Evolutionary conservation across 37 sponge, comb jelly and placozoan genomes (phyloP).

Genomic region (Oopsacas minuta): DNA sequence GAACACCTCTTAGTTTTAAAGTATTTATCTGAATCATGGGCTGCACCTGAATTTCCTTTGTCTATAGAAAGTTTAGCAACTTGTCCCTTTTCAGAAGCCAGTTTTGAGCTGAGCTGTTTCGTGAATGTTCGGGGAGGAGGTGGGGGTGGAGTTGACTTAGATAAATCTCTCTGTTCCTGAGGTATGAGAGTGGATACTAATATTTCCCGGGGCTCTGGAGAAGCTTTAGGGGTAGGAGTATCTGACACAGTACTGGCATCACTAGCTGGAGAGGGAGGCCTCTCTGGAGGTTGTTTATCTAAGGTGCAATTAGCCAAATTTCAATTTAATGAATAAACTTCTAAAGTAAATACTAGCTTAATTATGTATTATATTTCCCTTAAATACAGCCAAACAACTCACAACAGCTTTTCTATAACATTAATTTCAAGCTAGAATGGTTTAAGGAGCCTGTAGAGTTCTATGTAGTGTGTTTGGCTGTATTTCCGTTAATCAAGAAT

Average conservation of each 20-base stretch:
- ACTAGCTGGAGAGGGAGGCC: neutral
- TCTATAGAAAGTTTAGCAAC: neutral
- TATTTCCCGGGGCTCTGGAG: neutral
- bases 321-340: neutral
- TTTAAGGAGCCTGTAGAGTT: neutral
- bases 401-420: slow-evolving; percentile 18
- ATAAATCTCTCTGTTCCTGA: neutral
- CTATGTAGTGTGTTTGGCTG: neutral
- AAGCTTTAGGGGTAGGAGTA: neutral
- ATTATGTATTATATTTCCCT: neutral
- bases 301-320: neutral
- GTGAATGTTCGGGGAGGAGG: neutral
- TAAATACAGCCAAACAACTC: slow-evolving; percentile 17
- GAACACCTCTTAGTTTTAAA: neutral
- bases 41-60: neutral
- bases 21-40: neutral
- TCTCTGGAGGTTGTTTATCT: neutral
- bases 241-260: slow-evolving; percentile 2
- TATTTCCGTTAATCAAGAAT: neutral
- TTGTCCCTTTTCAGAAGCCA: neutral
- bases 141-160: neutral
- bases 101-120: neutral
- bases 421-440: neutral
- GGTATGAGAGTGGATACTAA: neutral
- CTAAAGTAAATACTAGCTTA: neutral